Evolutionary conservation across 2,888 invertebrate genomes (phyloP).

Genomic region (Lamellibrachia columna): DNA sequence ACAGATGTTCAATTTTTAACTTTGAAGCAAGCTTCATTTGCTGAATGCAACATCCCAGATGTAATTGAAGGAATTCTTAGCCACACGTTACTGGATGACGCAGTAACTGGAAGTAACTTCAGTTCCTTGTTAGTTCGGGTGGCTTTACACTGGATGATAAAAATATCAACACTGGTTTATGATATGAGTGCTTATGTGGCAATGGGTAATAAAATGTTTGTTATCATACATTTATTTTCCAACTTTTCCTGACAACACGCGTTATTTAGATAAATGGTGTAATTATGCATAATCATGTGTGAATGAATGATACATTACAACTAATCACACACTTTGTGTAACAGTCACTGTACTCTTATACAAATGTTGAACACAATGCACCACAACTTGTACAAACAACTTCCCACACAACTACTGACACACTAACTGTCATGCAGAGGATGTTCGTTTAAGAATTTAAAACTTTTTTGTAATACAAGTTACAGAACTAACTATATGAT

Average conservation of each 20-base stretch:
- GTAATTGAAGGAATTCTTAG: background rate
- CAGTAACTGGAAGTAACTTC: background rate
- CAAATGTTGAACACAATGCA: too few relatives aligned
- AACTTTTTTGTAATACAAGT: too few relatives aligned
- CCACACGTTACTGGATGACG: background rate
- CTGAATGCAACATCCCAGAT: background rate
- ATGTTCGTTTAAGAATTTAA: too few relatives aligned
- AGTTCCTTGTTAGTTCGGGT: background rate
- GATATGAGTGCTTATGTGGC: background rate
- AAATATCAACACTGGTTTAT: background rate
- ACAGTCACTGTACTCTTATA: too few relatives aligned
- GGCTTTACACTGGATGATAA: background rate
- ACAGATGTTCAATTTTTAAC: background rate
- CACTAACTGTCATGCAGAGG: too few relatives aligned
- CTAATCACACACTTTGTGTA: too few relatives aligned
- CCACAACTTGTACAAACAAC: too few relatives aligned
- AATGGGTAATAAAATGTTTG: background rate
- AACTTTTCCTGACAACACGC: background rate
- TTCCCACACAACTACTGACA: too few relatives aligned
- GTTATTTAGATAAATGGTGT: background rate
- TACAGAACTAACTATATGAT: too few relatives aligned
- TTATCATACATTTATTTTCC: background rate
- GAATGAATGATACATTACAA: too few relatives aligned
- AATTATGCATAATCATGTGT: too few relatives aligned
- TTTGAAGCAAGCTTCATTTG: background rate